Evolutionary conservation across 2,113 vertebrate species (phyloP), one percentile per base, ranked within the genome.

Genomic region (Python bivittatus): DNA sequence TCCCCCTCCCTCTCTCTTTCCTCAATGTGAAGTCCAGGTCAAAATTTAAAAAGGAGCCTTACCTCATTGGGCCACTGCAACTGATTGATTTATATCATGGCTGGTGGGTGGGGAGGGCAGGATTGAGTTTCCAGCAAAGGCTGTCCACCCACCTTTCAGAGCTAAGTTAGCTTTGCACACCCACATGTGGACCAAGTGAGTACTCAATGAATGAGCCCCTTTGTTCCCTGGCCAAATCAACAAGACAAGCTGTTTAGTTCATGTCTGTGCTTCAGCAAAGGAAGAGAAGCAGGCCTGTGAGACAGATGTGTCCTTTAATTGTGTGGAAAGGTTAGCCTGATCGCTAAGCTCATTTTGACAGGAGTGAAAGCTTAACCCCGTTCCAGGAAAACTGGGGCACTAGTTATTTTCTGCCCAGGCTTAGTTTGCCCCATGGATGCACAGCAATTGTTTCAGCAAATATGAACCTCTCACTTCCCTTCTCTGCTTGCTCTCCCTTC

Each of bases 241-340:
- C 97, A 98, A 95, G 96, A 98, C 98, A 97, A 97, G 97, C 97
- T 98, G 97, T 97, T 98, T 98, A 97, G 97, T 98, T 98, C 98
- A 97, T 97, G 98, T 98, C 97, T 97, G 97, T 97, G 95, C 95
- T 91, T 95, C 86, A 93, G 96, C 90, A 56, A 92, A 97, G 97
- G 97, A 97, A 97, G 96, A 97, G 95, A 60, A 89, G 72, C 84
- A 95, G 97, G 97, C 97, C 98, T 98, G 97, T 84, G 96, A 98
- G 98, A 97, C 98, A 98, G 98, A 98, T 98, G 98, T 98, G 97
- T 97, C 95, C 97, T 97, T 98, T 98, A 98, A 98, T 98, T 97
- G 97, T 97, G 93, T 96, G 97, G 97, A 98, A 98, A 98, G 97
- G 97, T 97, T 98, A 97, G 97, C 97, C 97, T 79, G 97, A 98